Evolutionary conservation across 2,888 invertebrate species (phyloP).

Genomic region (Thera britannica): DNA sequence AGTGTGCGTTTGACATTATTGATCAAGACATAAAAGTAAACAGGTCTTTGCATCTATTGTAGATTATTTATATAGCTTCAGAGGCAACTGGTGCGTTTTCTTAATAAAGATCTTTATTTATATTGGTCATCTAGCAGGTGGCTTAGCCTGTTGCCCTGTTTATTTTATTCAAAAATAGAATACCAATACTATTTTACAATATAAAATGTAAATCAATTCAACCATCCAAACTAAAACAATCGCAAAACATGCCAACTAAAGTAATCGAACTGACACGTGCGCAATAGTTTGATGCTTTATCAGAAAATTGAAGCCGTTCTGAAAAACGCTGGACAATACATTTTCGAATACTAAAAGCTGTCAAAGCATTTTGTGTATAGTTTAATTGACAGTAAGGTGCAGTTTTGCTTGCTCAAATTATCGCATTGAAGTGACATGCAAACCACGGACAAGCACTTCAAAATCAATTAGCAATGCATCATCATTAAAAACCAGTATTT

Average conservation of each 20-base stretch:
- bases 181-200: background rate
- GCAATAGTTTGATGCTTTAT: slow-evolving; percentile 24
- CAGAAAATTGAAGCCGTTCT: slow-evolving; percentile 23
- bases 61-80: too few species aligned
- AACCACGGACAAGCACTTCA: background rate
- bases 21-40: too few species aligned
- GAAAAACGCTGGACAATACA: slow-evolving; percentile 5
- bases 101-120: too few species aligned
- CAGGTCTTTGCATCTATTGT: too few species aligned
- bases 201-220: background rate
- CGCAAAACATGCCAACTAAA: slow-evolving; percentile 18
- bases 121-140: too few species aligned
- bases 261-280: slow-evolving; percentile 17
- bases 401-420: slow-evolving; percentile 3
- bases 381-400: background rate
- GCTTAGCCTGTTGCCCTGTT: too few species aligned
- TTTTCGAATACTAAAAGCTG: slow-evolving; percentile 6
- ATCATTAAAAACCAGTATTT: too few species aligned
- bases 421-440: background rate
- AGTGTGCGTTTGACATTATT: too few species aligned
- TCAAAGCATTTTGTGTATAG: slow-evolving; percentile 10
- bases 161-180: too few species aligned
- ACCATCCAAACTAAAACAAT: slow-evolving; percentile 12
- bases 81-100: too few species aligned
- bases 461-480: background rate